Evolutionary conservation across 2,797 vertebrate genomes (phyloP).

Genomic region (Sitta carolinensis): DNA sequence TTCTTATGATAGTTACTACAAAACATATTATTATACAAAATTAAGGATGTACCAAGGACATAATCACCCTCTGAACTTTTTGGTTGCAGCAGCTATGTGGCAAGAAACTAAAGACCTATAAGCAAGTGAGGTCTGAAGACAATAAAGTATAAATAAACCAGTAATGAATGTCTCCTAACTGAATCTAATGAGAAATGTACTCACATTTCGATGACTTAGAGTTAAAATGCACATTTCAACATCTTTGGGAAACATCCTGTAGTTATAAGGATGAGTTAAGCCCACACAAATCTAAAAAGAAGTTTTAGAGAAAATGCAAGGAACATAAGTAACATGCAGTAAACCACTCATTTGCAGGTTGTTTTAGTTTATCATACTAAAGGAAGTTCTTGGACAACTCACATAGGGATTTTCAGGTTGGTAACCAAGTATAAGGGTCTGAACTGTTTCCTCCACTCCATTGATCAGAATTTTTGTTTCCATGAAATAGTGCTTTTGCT

Average conservation of each 20-base stretch:
- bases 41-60: background rate
- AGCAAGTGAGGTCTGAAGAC: background rate
- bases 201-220: conserved; percentile 70
- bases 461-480: conserved; percentile 82
- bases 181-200: conserved; percentile 23
- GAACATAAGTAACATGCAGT: background rate
- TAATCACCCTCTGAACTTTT: background rate
- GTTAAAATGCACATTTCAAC: conserved; percentile 79
- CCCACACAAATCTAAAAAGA: conserved; percentile 81
- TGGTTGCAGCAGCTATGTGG: background rate
- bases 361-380: background rate
- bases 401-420: conserved; percentile 79
- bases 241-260: conserved; percentile 76
- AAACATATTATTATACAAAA: background rate
- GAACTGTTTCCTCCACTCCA: conserved; percentile 75
- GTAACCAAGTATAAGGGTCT: conserved; percentile 82
- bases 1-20: background rate
- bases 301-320: background rate
- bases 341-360: background rate
- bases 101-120: background rate
- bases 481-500: conserved; percentile 77
- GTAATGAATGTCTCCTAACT: background rate
- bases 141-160: background rate
- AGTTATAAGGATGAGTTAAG: conserved; percentile 80
- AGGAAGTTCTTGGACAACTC: conserved; percentile 59